A percentile compares a stretch with the other conserved stretches of the same genome.
Evolutionary conservation across 2,888 invertebrate genomes (phyloP).

Genomic region (Callinectes sapidus): DNA sequence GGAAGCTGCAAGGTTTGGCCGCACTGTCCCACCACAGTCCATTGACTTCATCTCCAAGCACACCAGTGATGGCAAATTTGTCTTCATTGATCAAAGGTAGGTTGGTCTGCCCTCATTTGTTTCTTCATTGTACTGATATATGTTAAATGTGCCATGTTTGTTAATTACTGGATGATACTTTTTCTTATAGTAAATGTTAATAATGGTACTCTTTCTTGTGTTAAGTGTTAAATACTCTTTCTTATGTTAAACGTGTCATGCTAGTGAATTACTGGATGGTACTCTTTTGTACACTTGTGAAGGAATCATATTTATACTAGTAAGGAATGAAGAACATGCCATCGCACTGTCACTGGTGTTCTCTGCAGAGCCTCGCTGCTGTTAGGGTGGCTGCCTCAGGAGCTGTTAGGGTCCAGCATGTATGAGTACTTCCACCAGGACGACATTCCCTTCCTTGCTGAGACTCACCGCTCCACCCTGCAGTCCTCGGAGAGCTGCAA

Average conservation of each 20-base stretch:
- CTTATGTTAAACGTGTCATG: neutral
- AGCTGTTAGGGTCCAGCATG: conserved; percentile 92
- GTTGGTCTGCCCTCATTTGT: conserved; percentile 56
- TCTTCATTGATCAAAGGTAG: conserved; percentile 93
- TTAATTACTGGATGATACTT: neutral
- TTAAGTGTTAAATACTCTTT: too few relatives aligned
- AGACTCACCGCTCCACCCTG: conserved; percentile 88
- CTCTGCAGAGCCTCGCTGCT: conserved; percentile 87
- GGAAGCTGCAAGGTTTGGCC: conserved; percentile 78
- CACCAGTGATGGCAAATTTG: conserved; percentile 92
- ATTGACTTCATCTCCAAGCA: conserved; percentile 90
- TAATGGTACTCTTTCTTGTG: too few relatives aligned
- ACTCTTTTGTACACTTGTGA: neutral
- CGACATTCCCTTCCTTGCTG: conserved; percentile 87
- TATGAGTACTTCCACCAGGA: conserved; percentile 93
- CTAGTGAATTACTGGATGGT: neutral
- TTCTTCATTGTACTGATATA: neutral
- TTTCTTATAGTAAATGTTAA: too few relatives aligned
- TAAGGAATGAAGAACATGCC: neutral
- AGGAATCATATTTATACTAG: neutral
- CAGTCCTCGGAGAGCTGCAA: conserved; percentile 76
- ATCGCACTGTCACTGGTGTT: conserved; percentile 1
- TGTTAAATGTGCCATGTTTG: neutral
- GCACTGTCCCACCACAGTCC: conserved; percentile 74
- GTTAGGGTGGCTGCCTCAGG: conserved; percentile 93